phyloP scores from a whole-genome alignment of 2,797 vertebrate genomes.

The Silurus lanzhouensis region DNA sequence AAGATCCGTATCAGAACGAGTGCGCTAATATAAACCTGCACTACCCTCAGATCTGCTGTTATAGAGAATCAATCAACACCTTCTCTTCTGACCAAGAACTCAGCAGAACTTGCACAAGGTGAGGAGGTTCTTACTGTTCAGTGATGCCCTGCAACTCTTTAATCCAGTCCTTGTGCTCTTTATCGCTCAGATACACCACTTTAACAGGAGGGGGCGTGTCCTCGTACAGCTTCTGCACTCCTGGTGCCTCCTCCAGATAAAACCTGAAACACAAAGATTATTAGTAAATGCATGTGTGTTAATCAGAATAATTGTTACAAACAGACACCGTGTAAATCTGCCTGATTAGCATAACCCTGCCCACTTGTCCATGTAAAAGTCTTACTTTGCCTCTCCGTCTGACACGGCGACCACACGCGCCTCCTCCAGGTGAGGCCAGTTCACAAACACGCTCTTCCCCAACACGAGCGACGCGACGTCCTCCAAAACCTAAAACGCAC shows the following conservation, averaged over 20 bases:
- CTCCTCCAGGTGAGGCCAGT: slow-evolving; percentile 98
- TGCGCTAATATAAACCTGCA: background rate
- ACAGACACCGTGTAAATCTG: background rate
- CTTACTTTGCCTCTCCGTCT: slow-evolving; percentile 91
- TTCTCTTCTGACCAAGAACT: background rate
- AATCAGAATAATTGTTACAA: background rate
- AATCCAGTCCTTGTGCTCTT: slow-evolving; percentile 88
- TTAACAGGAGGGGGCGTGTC: slow-evolving; percentile 81
- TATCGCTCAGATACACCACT: slow-evolving; percentile 82
- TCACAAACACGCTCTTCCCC: slow-evolving; percentile 89
- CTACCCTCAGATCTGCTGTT: no score
- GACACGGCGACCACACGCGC: slow-evolving; percentile 89
- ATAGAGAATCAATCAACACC: background rate
- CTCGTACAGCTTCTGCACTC: slow-evolving; percentile 83
- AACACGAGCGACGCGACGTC: slow-evolving; percentile 77
- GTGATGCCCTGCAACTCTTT: slow-evolving; percentile 91
- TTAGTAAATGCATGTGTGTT: background rate
- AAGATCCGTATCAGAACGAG: background rate
- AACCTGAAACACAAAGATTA: slow-evolving; percentile 71
- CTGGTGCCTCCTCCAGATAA: slow-evolving; percentile 83
- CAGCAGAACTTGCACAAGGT: background rate
- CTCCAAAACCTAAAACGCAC: slow-evolving; percentile 75
- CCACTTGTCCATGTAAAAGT: background rate
- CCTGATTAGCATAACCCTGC: background rate
- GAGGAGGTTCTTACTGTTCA: slow-evolving; percentile 82